These are phyloP conservation scores for Elephantulus edwardii DNA, from an alignment of 2,113 vertebrate species.

Conservation along the genomic window DNA sequence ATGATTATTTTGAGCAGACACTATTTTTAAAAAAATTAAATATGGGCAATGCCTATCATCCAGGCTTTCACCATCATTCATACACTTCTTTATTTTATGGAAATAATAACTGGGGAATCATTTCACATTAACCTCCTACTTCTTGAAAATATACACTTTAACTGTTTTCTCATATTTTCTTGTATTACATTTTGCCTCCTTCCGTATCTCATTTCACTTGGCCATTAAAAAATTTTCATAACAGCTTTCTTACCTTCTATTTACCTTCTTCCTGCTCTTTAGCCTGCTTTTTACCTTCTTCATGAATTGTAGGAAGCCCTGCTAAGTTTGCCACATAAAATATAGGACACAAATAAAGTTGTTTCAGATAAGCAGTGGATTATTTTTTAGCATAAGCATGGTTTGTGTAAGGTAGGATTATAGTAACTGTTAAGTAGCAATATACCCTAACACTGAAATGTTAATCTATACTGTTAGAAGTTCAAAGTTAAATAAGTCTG, in stretches of 20 bases:
- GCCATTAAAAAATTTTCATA: not conserved
- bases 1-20: not conserved
- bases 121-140: not conserved
- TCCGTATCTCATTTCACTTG: not conserved
- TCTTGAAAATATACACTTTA: not conserved
- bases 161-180: not conserved
- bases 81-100: constrained; percentile 7
- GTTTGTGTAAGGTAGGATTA: not conserved
- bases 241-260: not conserved
- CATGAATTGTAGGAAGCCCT: not conserved
- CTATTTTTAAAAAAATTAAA: not conserved
- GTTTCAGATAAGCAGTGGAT: not conserved
- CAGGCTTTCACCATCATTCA: not conserved
- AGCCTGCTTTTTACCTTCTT: not conserved
- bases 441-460: not conserved
- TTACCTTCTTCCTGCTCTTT: not conserved
- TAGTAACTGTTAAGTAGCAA: too few species aligned
- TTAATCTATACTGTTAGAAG: not conserved
- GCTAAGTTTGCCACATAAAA: not conserved
- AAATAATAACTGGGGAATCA: not conserved
- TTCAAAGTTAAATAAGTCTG: not conserved
- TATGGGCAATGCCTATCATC: not conserved
- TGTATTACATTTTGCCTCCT: not conserved
- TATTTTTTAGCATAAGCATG: not conserved
- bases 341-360: not conserved